Base-by-base conservation (phyloP, 2,888 invertebrate genomes). In the Mesoligia furuncula region DNA sequence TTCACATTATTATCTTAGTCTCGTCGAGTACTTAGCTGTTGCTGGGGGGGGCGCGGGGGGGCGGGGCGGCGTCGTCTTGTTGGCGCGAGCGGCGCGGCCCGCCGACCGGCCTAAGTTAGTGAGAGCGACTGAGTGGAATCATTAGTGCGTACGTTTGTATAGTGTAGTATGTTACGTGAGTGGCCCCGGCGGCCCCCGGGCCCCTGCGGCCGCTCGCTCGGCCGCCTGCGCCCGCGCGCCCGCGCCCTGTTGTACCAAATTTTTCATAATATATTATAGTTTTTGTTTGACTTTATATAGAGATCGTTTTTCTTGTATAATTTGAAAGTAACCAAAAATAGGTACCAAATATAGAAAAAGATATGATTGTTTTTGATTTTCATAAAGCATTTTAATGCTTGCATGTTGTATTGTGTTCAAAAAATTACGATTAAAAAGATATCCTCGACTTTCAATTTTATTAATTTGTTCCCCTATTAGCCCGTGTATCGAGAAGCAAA, bases 361-460 rank as follows among this genome's bases (percentile, higher is more conserved):
- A 85, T 95, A 96, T 95, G 92, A 95, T 95, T 96, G 95, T 96
- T 96, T 96, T 93, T 96, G 92, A 95, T 96, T 96, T 95, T 96
- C 95, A 92, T 93, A 95, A 96, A 96, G 96, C 96, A 96, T 96
- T 94, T 94, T 94, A 87, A 96, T 96, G 97, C 96, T 96, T 96
- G 96, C 96, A 97, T 96, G 96, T 96, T 96, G 96, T 97, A 96
- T 97, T 97, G 97, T 96, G 96, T 97, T 97, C 96, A 96, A 95
- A 96, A 96, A 96, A 96, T 94, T 95, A 95, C 93, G 90, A 96
- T 95, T 95, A 96, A 96, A 96, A 96, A 95, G 94, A 96, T 95
- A 95, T 95, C 93, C 89, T 91, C 90, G 91, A 91, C 70, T 78
- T 73, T 84, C 75, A 83, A 86, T 88, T 89, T 64, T 73, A 68